Evolutionary conservation across 2,888 invertebrate genomes (phyloP).

Genomic region (Spialia ferax): DNA sequence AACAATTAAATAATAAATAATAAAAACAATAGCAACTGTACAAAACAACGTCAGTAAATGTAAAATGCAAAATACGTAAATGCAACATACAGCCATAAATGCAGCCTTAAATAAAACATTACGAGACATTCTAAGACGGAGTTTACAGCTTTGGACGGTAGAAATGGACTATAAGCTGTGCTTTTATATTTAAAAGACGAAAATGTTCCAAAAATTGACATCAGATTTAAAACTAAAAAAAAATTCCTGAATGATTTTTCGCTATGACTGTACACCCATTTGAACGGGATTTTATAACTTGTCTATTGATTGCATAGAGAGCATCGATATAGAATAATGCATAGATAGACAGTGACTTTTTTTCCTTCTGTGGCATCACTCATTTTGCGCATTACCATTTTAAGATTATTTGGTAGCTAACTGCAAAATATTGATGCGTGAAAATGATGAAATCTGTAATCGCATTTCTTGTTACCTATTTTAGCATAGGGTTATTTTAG

Average conservation of each 20-base stretch:
- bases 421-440: too few relatives aligned
- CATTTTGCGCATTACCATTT: too few relatives aligned
- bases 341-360: too few relatives aligned
- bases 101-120: conserved; percentile 47
- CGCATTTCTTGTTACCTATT: too few relatives aligned
- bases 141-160: conserved; percentile 69
- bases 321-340: too few relatives aligned
- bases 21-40: conserved; percentile 7
- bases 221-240: conserved; percentile 13
- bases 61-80: too few relatives aligned
- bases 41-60: conserved; percentile 11
- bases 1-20: not conserved
- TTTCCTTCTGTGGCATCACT: too few relatives aligned
- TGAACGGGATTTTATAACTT: not conserved
- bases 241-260: not conserved
- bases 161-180: conserved; percentile 67
- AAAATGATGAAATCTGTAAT: too few relatives aligned
- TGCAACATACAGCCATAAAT: conserved; percentile 26
- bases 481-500: too few relatives aligned
- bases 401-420: too few relatives aligned
- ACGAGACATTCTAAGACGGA: conserved; percentile 63
- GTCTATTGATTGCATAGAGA: not conserved
- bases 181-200: conserved; percentile 45
- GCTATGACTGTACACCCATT: not conserved
- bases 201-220: conserved; percentile 32